These are phyloP conservation scores for Drosophila colorata DNA, from an alignment of 2,888 invertebrate genomes.

Conservation along the genomic window DNA sequence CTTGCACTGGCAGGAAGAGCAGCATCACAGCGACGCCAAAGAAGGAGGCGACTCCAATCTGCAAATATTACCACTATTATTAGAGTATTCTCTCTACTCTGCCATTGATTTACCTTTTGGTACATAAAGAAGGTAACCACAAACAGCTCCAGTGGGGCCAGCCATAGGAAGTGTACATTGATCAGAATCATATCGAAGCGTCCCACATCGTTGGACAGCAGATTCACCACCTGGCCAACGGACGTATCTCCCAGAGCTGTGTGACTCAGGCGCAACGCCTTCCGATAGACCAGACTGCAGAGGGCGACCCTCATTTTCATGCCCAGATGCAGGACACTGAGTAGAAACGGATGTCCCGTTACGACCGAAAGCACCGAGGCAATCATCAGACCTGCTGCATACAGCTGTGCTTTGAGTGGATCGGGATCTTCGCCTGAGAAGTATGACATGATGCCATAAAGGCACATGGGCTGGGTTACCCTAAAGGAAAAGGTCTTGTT, in stretches of 20 bases:
- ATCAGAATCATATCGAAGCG: slow-evolving; percentile 88
- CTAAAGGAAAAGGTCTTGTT: slow-evolving; percentile 81
- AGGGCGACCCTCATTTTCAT: slow-evolving; percentile 90
- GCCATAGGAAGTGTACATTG: slow-evolving; percentile 96
- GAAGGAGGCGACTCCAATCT: slow-evolving; percentile 87
- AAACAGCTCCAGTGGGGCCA: slow-evolving; percentile 94
- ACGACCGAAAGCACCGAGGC: slow-evolving; percentile 91
- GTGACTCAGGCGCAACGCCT: slow-evolving; percentile 88
- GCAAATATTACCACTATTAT: neutral
- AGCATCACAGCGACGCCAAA: slow-evolving; percentile 87
- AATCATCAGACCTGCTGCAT: slow-evolving; percentile 90
- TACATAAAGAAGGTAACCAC: slow-evolving; percentile 92
- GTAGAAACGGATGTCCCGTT: slow-evolving; percentile 94
- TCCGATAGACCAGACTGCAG: slow-evolving; percentile 90
- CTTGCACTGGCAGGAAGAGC: slow-evolving; percentile 91
- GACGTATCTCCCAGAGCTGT: slow-evolving; percentile 91
- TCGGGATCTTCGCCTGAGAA: slow-evolving; percentile 82
- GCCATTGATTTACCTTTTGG: slow-evolving; percentile 85
- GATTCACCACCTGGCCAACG: slow-evolving; percentile 92
- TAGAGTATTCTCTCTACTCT: neutral
- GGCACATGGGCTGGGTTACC: slow-evolving; percentile 88
- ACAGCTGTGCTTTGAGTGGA: slow-evolving; percentile 89
- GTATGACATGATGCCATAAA: slow-evolving; percentile 88
- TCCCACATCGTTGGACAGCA: slow-evolving; percentile 97
- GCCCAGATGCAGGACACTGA: slow-evolving; percentile 88